These are phyloP conservation scores for Macheiramphus alcinus DNA, from an alignment of 2,113 vertebrate species.

Conservation along the genomic window DNA sequence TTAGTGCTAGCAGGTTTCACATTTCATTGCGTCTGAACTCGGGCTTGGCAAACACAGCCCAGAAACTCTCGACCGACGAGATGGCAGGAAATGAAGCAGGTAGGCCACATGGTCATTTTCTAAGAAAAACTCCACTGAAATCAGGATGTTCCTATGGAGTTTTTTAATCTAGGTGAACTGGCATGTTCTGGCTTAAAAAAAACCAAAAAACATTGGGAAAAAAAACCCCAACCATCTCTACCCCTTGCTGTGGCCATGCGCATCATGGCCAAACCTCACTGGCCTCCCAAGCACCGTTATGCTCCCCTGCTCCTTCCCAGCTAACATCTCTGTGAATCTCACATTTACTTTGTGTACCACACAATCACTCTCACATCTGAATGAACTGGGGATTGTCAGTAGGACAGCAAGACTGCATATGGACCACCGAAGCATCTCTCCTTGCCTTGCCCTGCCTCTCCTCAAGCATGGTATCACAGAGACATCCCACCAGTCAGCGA, in stretches of 20 bases:
- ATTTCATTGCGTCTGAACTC: background rate
- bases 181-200: background rate
- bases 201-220: accelerated
- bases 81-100: constrained; percentile 16
- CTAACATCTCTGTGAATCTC: background rate
- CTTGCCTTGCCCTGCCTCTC: background rate
- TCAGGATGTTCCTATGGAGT: background rate
- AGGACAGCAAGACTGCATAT: background rate
- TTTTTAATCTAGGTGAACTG: background rate
- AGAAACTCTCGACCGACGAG: background rate
- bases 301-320: background rate
- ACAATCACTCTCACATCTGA: background rate
- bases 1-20: background rate
- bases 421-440: background rate
- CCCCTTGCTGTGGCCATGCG: background rate
- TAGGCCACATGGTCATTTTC: background rate
- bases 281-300: background rate
- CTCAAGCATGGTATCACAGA: background rate
- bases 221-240: accelerated
- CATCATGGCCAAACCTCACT: background rate
- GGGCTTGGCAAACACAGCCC: background rate
- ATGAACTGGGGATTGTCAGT: background rate
- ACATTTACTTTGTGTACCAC: background rate
- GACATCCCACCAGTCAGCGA: background rate
- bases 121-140: background rate